phyloP scores from a whole-genome alignment of 2,113 vertebrate species.

The Coregonus clupeaformis region DNA sequence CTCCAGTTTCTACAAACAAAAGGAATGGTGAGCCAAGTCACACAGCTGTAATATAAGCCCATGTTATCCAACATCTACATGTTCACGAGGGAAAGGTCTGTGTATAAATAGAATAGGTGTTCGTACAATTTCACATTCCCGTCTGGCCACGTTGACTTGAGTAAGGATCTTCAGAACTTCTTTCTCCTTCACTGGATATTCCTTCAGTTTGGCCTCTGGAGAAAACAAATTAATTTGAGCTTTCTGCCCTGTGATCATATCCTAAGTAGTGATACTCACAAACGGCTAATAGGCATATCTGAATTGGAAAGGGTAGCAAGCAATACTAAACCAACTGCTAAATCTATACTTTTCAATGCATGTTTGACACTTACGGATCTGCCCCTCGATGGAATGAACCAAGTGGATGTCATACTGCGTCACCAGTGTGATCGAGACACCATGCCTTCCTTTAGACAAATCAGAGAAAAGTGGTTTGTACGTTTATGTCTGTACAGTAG shows the following conservation, averaged over 20 bases:
- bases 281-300: no score
- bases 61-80: neutral
- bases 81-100: neutral
- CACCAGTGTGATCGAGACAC: conserved; percentile 88
- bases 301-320: no score
- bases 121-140: conserved; percentile 79
- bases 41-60: neutral
- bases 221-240: neutral
- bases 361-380: conserved; percentile 81
- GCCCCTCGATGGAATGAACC: conserved; percentile 85
- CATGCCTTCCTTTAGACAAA: conserved; percentile 78
- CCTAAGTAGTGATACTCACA: no score
- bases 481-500: neutral
- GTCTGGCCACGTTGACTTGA: conserved; percentile 89
- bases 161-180: conserved; percentile 87
- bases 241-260: no score
- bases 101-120: neutral
- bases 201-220: conserved; percentile 84
- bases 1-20: conserved; percentile 83
- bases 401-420: conserved; percentile 98
- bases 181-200: conserved; percentile 79
- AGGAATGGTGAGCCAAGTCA: neutral
- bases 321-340: no score
- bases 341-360: no score
- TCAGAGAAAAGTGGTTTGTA: neutral